phyloP scores from a whole-genome alignment of 2,113 vertebrate species.

The Phrynocephalus versicolor region DNA sequence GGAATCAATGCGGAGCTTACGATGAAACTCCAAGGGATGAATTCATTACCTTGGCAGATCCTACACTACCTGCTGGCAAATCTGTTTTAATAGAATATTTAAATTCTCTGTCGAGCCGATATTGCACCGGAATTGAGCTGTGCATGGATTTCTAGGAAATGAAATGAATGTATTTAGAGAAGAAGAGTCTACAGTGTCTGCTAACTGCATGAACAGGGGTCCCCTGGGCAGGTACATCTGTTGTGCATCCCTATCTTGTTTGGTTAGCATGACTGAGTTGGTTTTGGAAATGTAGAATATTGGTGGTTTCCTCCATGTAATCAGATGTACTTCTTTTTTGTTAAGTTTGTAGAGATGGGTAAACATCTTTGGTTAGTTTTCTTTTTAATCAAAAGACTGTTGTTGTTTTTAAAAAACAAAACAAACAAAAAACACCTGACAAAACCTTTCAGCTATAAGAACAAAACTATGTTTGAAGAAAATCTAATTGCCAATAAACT shows the following conservation, averaged over 20 bases:
- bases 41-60: slow-evolving; percentile 59
- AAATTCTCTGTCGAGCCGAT: slow-evolving; percentile 66
- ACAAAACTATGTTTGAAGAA: too few relatives aligned
- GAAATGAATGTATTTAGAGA: slow-evolving; percentile 55
- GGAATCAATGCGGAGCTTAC: slow-evolving; percentile 67
- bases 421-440: too few relatives aligned
- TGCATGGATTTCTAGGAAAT: slow-evolving; percentile 63
- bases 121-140: slow-evolving; percentile 59
- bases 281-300: background rate
- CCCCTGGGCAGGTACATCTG: slow-evolving; percentile 21
- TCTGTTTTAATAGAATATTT: slow-evolving; percentile 74
- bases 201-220: slow-evolving; percentile 28
- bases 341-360: background rate
- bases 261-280: background rate
- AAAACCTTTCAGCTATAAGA: too few relatives aligned
- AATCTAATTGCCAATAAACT: too few relatives aligned
- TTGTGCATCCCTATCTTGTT: slow-evolving; percentile 20
- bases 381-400: too few relatives aligned
- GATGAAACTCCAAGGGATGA: slow-evolving; percentile 72
- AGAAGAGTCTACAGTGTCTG: background rate
- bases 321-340: too few relatives aligned
- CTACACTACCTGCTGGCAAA: slow-evolving; percentile 68
- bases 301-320: background rate
- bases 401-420: too few relatives aligned
- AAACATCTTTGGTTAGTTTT: background rate